Conservation (phyloP, 2,113 vertebrate species). For the Xenotilapia caudafasciata region DNA sequence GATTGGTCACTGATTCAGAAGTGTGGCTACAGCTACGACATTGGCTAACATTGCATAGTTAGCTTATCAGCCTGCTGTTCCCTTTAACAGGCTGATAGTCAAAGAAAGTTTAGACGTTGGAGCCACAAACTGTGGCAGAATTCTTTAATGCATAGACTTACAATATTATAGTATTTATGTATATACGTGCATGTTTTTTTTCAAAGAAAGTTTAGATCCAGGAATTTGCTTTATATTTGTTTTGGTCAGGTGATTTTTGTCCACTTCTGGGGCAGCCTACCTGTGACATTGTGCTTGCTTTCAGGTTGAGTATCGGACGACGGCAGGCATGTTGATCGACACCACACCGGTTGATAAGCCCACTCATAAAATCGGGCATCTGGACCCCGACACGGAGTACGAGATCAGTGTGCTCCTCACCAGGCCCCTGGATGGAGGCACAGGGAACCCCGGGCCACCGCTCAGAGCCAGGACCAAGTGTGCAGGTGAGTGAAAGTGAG, state of each 20-base stretch:
- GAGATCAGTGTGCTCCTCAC: slow-evolving; percentile 94
- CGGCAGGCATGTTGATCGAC: slow-evolving; percentile 86
- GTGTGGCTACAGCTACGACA: neutral
- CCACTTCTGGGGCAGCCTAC: neutral
- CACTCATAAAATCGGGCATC: slow-evolving; percentile 91
- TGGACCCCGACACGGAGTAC: slow-evolving; percentile 94
- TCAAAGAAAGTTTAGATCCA: neutral
- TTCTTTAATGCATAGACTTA: neutral
- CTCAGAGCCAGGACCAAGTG: slow-evolving; percentile 91
- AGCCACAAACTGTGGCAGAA: neutral
- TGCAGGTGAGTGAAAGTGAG: slow-evolving; percentile 77
- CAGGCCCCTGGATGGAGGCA: slow-evolving; percentile 89
- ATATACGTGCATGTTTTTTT: neutral
- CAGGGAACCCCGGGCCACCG: slow-evolving; percentile 87
- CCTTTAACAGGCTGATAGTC: neutral
- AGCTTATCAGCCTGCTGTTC: neutral
- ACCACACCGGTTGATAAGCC: slow-evolving; percentile 88
- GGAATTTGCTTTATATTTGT: neutral
- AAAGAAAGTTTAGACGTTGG: neutral
- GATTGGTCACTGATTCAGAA: neutral
- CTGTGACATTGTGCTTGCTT: neutral
- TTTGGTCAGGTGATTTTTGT: neutral
- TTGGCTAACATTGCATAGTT: neutral
- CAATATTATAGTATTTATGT: neutral
- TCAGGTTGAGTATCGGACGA: slow-evolving; percentile 85